phyloP scores from a whole-genome alignment of 2,113 vertebrate genomes.

The Macquaria australasica region DNA sequence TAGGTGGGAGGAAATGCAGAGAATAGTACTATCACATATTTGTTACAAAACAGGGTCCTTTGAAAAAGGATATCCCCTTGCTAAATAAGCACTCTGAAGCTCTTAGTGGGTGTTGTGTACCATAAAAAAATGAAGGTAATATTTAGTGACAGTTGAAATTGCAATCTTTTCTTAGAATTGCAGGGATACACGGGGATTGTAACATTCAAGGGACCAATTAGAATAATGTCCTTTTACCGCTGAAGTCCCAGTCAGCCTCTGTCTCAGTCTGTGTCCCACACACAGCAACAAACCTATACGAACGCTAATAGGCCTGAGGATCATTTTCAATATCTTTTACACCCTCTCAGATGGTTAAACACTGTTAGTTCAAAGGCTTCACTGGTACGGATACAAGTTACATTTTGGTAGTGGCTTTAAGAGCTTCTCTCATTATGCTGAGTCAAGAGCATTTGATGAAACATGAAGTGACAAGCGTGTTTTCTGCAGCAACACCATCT shows the following conservation, averaged over 20 bases:
- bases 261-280: slow-evolving; percentile 37
- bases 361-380: slow-evolving; percentile 50
- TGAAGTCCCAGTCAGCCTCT: slow-evolving; percentile 46
- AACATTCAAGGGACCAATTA: slow-evolving; percentile 64
- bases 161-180: slow-evolving; percentile 36
- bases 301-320: slow-evolving; percentile 35
- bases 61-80: not conserved
- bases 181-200: slow-evolving; percentile 18
- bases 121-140: slow-evolving; percentile 29
- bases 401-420: slow-evolving; percentile 41
- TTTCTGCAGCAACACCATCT: slow-evolving; percentile 42
- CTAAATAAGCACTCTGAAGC: slow-evolving; percentile 18
- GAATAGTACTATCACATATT: not conserved
- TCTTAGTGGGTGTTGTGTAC: slow-evolving; percentile 16
- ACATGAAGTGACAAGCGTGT: slow-evolving; percentile 68
- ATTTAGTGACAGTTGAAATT: slow-evolving; percentile 43
- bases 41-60: not conserved
- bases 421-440: slow-evolving; percentile 64
- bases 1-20: not conserved
- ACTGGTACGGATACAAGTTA: slow-evolving; percentile 2
- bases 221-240: slow-evolving; percentile 53
- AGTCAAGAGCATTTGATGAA: slow-evolving; percentile 60
- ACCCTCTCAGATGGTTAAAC: slow-evolving; percentile 56
- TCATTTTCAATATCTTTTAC: slow-evolving; percentile 52
- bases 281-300: slow-evolving; percentile 8